phyloP scores from a whole-genome alignment of 2,888 invertebrate genomes.

The Mythimna albipuncta region DNA sequence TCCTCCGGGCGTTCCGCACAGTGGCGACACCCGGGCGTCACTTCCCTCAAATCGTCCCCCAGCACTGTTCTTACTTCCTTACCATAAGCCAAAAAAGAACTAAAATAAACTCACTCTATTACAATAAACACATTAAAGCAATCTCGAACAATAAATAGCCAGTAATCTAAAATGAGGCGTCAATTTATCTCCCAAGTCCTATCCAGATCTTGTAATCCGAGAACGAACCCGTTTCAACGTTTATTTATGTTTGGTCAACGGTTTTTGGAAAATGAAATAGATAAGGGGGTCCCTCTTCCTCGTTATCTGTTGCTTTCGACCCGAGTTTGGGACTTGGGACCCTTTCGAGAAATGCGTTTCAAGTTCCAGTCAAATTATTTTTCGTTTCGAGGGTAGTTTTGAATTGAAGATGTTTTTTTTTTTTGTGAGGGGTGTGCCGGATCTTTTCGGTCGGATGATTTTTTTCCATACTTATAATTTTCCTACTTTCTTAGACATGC shows the following conservation, averaged over 20 bases:
- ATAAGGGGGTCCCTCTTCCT: constrained; percentile 69
- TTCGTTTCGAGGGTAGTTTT: constrained; percentile 36
- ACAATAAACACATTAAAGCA: constrained; percentile 50
- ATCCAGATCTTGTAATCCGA: constrained; percentile 64
- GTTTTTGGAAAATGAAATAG: constrained; percentile 83
- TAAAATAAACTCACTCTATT: constrained; percentile 3
- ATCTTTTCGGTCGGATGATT: not conserved
- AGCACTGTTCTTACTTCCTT: not conserved
- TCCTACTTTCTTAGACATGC: not conserved
- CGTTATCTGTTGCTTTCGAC: constrained; percentile 67
- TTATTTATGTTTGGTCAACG: constrained; percentile 87
- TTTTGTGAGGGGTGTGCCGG: constrained; percentile 9
- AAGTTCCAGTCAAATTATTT: constrained; percentile 54
- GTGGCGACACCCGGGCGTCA: too few species aligned
- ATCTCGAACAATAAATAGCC: constrained; percentile 39
- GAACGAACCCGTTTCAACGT: constrained; percentile 79
- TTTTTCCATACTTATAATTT: too few species aligned
- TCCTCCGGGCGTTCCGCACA: too few species aligned
- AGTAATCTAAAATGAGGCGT: constrained; percentile 55
- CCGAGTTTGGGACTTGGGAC: constrained; percentile 47
- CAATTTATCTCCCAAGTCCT: constrained; percentile 56
- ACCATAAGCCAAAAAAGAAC: not conserved
- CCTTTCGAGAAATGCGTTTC: constrained; percentile 62
- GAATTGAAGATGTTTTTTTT: constrained; percentile 29
- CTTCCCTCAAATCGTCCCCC: too few species aligned